Percentiles rank a stretch among this genome's conserved stretches.
Conservation (phyloP, 1,140 invertebrate species). For the Rhopalosiphum padi region DNA sequence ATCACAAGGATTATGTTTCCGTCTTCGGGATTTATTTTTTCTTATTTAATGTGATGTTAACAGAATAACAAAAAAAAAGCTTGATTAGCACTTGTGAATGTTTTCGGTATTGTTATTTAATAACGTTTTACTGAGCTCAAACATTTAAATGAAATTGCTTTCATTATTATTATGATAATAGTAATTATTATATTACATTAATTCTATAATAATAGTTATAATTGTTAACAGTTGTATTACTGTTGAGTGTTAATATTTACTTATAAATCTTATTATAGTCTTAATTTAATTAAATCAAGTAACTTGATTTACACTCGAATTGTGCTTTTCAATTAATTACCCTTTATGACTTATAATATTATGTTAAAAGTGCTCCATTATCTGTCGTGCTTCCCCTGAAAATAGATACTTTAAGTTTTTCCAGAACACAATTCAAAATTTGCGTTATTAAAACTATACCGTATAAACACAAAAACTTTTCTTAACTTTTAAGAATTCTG, state of each 20-base stretch:
- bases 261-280: neutral
- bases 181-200: too few relatives aligned
- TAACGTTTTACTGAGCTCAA: neutral
- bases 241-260: neutral
- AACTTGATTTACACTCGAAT: neutral
- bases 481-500: neutral
- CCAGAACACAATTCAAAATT: neutral
- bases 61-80: neutral
- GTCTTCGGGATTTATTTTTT: neutral
- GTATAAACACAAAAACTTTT: neutral
- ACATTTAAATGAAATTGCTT: neutral
- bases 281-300: slow-evolving; percentile 14
- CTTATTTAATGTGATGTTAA: neutral
- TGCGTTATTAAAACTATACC: neutral
- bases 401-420: neutral
- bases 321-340: neutral
- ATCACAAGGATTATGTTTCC: neutral
- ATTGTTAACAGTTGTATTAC: neutral
- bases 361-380: neutral
- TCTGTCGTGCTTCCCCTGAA: rapidly evolving
- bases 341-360: neutral
- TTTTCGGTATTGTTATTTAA: neutral
- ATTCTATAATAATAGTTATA: neutral
- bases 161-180: neutral
- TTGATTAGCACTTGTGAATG: neutral